These are phyloP conservation scores for Lepilemur septentrionalis DNA, from an alignment of 2,797 vertebrate genomes.

Conservation along the genomic window DNA sequence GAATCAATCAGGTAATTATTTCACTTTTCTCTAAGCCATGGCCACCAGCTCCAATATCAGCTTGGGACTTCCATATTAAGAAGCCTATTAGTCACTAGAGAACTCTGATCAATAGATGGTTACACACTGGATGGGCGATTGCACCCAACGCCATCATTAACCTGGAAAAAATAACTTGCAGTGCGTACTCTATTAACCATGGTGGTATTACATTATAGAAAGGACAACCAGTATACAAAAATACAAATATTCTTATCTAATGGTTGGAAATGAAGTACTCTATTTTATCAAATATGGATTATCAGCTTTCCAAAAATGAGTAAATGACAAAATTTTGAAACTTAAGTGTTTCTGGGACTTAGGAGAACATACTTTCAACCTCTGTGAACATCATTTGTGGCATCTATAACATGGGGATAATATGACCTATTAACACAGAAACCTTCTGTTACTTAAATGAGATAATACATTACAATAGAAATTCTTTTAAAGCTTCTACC, in stretches of 20 bases:
- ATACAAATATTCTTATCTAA: background rate
- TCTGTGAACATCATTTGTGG: background rate
- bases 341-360: background rate
- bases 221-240: background rate
- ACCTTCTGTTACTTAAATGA: slow-evolving; percentile 5
- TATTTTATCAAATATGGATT: background rate
- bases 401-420: background rate
- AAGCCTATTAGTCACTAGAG: background rate
- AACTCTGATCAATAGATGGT: background rate
- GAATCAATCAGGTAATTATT: background rate
- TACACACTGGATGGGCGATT: background rate
- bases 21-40: background rate
- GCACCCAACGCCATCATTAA: background rate
- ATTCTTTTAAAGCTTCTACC: background rate
- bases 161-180: background rate
- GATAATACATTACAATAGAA: background rate
- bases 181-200: background rate
- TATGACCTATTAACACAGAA: background rate
- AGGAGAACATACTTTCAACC: background rate
- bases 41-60: background rate
- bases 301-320: background rate
- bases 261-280: background rate
- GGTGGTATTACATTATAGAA: background rate
- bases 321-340: background rate
- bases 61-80: background rate